Conservation (phyloP, 2,113 vertebrate genomes). For the Nycticorax nycticorax region DNA sequence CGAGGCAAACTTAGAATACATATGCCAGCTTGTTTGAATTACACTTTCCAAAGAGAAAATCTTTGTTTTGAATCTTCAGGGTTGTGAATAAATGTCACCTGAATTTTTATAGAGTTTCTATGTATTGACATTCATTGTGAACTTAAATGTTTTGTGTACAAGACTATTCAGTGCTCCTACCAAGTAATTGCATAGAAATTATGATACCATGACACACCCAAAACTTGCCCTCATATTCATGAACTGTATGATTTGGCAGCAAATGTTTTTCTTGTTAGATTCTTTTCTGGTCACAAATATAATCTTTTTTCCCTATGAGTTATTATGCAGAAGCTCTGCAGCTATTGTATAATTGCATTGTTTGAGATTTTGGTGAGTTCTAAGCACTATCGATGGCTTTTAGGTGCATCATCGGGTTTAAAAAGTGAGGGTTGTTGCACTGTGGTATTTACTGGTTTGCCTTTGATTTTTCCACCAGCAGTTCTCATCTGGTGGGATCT, state of each 20-base stretch:
- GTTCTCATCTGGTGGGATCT: neutral
- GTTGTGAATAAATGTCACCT: neutral
- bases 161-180: neutral
- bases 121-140: neutral
- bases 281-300: neutral
- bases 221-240: neutral
- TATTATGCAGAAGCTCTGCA: neutral
- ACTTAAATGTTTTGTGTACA: neutral
- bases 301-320: neutral
- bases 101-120: neutral
- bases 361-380: neutral
- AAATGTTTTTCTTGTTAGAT: neutral
- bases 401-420: neutral
- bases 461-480: neutral
- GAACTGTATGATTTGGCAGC: conserved; percentile 6
- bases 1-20: neutral
- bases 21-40: neutral
- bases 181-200: neutral
- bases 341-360: neutral
- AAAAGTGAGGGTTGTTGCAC: neutral
- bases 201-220: neutral
- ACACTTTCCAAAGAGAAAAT: neutral
- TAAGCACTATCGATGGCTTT: neutral
- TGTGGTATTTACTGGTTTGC: neutral
- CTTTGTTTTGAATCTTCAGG: neutral